These are phyloP conservation scores for Megalops atlanticus DNA, from an alignment of 2,113 vertebrate species.

Conservation along the genomic window DNA sequence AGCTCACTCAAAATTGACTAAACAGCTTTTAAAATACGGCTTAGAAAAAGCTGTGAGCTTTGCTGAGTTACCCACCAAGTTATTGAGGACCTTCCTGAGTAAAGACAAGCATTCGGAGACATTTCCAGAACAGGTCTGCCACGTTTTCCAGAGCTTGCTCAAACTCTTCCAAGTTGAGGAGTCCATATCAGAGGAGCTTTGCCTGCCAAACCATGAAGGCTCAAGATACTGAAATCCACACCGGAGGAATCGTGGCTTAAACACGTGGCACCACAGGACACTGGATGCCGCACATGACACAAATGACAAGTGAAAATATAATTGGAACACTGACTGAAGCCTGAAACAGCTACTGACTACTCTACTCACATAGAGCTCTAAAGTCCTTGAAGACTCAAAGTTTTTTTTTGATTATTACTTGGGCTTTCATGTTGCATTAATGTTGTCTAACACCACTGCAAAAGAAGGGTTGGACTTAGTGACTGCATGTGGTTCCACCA, in stretches of 20 bases:
- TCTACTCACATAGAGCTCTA: neutral
- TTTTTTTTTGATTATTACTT: neutral
- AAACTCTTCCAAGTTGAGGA: neutral
- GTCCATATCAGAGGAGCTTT: neutral
- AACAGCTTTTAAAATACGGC: neutral
- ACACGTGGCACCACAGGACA: neutral
- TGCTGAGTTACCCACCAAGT: neutral
- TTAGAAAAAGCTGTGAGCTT: neutral
- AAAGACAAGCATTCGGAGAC: neutral
- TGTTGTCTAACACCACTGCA: neutral
- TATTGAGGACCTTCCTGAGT: neutral
- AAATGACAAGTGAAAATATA: neutral
- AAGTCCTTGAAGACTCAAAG: neutral
- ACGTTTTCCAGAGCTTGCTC: neutral
- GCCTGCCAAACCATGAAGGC: neutral
- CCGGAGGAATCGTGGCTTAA: neutral
- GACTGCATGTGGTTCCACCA: too few species aligned
- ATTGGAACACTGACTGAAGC: too few species aligned
- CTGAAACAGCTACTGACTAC: neutral
- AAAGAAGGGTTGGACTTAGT: neutral
- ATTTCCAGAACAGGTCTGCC: neutral
- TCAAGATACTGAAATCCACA: neutral
- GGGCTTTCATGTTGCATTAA: neutral
- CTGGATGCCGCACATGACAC: neutral
- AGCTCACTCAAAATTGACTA: conserved; percentile 16